Base-by-base conservation (phyloP, 1,140 invertebrate species). In the Dendroctonus ponderosae region DNA sequence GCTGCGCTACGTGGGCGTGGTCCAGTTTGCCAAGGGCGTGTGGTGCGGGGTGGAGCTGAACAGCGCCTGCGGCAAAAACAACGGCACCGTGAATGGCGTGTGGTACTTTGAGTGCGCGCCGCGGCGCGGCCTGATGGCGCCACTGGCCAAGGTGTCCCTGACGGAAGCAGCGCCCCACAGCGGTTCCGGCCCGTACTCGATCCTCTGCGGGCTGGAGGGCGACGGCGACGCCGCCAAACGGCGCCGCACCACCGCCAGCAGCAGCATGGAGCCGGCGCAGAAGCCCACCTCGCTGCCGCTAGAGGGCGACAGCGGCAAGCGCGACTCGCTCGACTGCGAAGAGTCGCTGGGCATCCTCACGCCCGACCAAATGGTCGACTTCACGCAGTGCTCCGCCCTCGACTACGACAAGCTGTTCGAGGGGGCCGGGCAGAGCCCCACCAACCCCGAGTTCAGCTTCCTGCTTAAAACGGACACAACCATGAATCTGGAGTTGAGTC, bases 281-380 rank as follows among this genome's bases (percentile, higher is more conserved):
- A 72, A 72, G 60, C 71, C 71, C 5, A 68, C 52, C 9, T 72
- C 71, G 8, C 49, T 72, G 14, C 69, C 71, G 0, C 71, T 44
- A 54, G 66, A 12, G 26, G 60, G 67, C 41, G 67, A 67, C 5
- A 66, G 39, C 38, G 67, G 53, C 60, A 79, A 79, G 70, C 53
- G 77, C 14, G 74, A 77, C 65, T 78, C 76, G 4, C 62, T 78
- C 15, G 77, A 79, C 50, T 73, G 71, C 50, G 75, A 92, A 72
- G 88, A 92, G 77, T 91, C 93, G 71, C 80, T 93, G 64, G 91
- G 91, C 7, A 93, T 94, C 69, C 80, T 94, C 12, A 92, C 91
- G 6, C 91, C 91, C 0, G 90, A 92, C 80, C 91, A 93, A 77
- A 93, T 94, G 91, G 85, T 87, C 60, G 89, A 90, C 62, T 67